These are phyloP conservation scores for Penaeus vannamei DNA, from an alignment of 1,140 invertebrate genomes.

Conservation along the genomic window DNA sequence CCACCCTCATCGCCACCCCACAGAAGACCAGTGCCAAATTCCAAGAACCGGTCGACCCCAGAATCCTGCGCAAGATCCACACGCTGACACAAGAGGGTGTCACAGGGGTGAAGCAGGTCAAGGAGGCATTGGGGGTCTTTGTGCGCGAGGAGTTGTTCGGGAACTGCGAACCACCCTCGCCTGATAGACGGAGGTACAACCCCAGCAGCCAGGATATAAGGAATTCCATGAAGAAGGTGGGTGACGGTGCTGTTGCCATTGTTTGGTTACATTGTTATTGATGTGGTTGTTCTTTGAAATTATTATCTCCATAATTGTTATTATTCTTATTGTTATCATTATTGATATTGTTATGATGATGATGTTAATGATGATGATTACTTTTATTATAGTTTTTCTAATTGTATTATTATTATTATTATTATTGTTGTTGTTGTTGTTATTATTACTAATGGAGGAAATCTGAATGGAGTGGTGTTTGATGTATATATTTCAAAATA, in stretches of 20 bases:
- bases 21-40: not conserved
- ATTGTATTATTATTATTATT: not conserved
- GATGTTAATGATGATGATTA: not conserved
- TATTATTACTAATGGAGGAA: not conserved
- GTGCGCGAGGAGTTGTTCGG: constrained; percentile 37
- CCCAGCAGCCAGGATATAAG: constrained; percentile 47
- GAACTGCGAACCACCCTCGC: constrained; percentile 11
- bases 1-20: too few species aligned
- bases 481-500: too few species aligned
- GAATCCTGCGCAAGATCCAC: constrained; percentile 43
- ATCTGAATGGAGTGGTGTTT: too few species aligned
- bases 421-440: not conserved
- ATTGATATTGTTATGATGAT: not conserved
- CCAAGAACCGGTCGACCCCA: constrained; percentile 48
- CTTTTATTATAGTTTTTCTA: too few species aligned
- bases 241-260: not conserved
- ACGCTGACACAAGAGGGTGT: constrained; percentile 25
- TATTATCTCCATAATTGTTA: not conserved
- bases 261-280: not conserved
- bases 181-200: constrained; percentile 40
- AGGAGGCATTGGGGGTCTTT: not conserved
- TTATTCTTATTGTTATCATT: not conserved
- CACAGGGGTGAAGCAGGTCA: constrained; percentile 24
- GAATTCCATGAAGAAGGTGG: constrained; percentile 44
- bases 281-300: too few species aligned